Evolutionary conservation across 2,888 invertebrate species (phyloP).

Genomic region (Dynastes maya): DNA sequence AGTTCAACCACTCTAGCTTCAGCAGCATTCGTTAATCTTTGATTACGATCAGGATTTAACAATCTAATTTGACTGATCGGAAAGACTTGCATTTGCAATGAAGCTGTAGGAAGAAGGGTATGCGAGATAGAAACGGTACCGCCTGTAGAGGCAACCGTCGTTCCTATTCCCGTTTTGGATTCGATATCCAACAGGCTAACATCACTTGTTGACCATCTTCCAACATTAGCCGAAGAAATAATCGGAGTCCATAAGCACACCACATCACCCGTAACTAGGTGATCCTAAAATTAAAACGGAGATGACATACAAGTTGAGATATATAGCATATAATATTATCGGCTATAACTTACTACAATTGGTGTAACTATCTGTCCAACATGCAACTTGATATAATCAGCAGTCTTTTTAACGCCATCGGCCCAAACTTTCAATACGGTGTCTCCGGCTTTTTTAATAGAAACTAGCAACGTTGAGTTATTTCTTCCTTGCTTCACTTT

Average conservation of each 20-base stretch:
- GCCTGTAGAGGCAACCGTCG: constrained; percentile 63
- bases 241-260: constrained; percentile 73
- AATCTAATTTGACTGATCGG: constrained; percentile 63
- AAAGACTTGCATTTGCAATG: constrained; percentile 63
- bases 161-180: constrained; percentile 66
- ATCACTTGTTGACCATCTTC: constrained; percentile 68
- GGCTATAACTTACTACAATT: constrained; percentile 59
- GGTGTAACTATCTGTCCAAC: constrained; percentile 68
- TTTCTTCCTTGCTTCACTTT: constrained; percentile 69
- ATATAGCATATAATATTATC: not conserved
- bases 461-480: constrained; percentile 71
- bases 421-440: constrained; percentile 73
- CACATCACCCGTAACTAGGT: constrained; percentile 72
- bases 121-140: constrained; percentile 65
- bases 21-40: constrained; percentile 63
- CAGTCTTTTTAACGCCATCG: constrained; percentile 66
- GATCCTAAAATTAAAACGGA: constrained; percentile 56
- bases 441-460: constrained; percentile 70
- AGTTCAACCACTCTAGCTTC: constrained; percentile 58
- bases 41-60: constrained; percentile 53
- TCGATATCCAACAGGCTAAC: constrained; percentile 63
- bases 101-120: constrained; percentile 64
- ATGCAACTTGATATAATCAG: constrained; percentile 69
- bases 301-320: not conserved
- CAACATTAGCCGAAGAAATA: constrained; percentile 59